Evolutionary conservation across 2,888 invertebrate genomes (phyloP), one percentile per base, ranked within the genome.

Genomic region (Xiphydria camelus): DNA sequence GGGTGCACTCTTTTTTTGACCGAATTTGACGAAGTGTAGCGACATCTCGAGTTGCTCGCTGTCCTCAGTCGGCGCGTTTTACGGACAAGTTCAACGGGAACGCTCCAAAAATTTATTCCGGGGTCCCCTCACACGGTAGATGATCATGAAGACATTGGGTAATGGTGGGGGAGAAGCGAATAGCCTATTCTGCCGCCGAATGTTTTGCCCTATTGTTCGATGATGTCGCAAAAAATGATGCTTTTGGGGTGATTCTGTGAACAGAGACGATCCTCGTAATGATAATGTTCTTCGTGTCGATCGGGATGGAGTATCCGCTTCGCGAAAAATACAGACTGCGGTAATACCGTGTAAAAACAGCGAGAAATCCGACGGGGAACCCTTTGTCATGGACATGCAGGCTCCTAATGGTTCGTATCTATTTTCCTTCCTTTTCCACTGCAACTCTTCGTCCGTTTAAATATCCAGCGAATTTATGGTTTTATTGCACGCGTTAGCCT

Each of bases 301-400:
- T 49, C 46, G 58, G 52, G 49, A 63, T 62, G 58, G 53, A 50
- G 58, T 54, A 59, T 47, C 49, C 51, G 51, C 48, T 49, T 38
- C 56, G 57, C 39, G 56, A 57, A 40, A 60, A 57, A 54, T 55
- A 51, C 41, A 59, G 58, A 57, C 55, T 61, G 42, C 66, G 68
- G 64, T 68, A 69, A 70, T 69, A 68, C 49, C 49, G 53, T 55
- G 55, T 58, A 41, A 59, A 62, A 61, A 54, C 57, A 41, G 53
- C 48, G 49, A 56, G 52, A 48, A 47, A 59, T 51, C 43, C 48
- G 32, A 46, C 41, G 48, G 50, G 55, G 61, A 60, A 62, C 61
- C 61, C 70, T 74, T 71, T 72, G 69, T 70, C 71, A 75, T 74
- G 75, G 76, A 75, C 60, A 76, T 76, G 76, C 73, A 76, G 66